A percentile compares a stretch with the other conserved stretches of the same genome.
Evolutionary conservation across 2,113 vertebrate species (phyloP).

Genomic region (Ranitomeya imitator): DNA sequence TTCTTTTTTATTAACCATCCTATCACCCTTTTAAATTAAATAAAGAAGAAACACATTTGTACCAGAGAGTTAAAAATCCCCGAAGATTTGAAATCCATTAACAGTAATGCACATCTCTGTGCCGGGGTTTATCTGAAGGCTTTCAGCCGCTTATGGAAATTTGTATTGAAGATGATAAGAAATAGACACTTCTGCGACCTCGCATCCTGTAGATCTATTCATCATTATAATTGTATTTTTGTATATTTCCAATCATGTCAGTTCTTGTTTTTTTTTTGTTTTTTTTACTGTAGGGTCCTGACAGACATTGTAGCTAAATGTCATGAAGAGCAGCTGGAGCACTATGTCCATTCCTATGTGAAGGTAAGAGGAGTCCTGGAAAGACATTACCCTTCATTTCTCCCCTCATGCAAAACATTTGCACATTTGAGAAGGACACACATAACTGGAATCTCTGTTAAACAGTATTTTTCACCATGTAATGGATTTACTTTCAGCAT

Average conservation of each 20-base stretch:
- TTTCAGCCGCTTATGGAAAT: not conserved
- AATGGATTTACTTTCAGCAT: not conserved
- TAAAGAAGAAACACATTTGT: not conserved
- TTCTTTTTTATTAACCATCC: not conserved
- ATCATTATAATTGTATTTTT: not conserved
- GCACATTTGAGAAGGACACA: not conserved
- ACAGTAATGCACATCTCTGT: not conserved
- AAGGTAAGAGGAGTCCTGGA: constrained; percentile 73
- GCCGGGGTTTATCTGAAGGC: not conserved
- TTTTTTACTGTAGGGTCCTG: constrained; percentile 82
- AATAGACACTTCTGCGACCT: not conserved
- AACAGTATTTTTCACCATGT: not conserved
- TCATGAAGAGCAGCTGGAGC: constrained; percentile 90
- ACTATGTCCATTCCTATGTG: constrained; percentile 88
- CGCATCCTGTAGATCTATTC: not conserved
- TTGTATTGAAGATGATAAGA: not conserved
- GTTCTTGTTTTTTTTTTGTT: constrained; percentile 53
- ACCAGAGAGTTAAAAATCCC: not conserved
- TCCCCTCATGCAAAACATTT: not conserved
- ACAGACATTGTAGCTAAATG: constrained; percentile 91
- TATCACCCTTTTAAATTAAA: not conserved
- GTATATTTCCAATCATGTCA: not conserved
- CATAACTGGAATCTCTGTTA: not conserved
- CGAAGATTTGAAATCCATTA: not conserved
- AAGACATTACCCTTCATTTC: not conserved